Evolutionary conservation across 2,888 invertebrate genomes (phyloP).

Genomic region (Phengaris arion): DNA sequence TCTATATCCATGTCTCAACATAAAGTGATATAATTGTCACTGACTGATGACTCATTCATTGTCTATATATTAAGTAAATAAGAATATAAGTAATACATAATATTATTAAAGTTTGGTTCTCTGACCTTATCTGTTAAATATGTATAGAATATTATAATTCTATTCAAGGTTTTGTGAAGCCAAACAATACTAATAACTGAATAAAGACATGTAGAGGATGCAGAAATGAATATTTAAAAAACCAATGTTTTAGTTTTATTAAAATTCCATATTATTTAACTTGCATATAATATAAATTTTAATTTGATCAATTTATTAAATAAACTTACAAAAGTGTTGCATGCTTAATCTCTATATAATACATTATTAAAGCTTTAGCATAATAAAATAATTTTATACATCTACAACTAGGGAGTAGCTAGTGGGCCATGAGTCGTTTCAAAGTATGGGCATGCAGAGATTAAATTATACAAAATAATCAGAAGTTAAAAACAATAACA

Average conservation of each 20-base stretch:
- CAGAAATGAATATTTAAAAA: constrained; percentile 40
- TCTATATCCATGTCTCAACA: not conserved
- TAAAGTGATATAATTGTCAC: not conserved
- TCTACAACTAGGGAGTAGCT: constrained; percentile 9
- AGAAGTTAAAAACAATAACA: no score
- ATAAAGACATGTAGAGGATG: constrained; percentile 8
- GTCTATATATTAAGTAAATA: not conserved
- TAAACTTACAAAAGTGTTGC: constrained; percentile 76
- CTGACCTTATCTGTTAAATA: not conserved
- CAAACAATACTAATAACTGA: not conserved
- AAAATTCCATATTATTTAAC: constrained; percentile 75
- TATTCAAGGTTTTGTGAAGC: not conserved
- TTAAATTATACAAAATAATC: not conserved
- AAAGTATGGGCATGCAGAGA: not conserved
- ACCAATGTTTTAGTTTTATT: constrained; percentile 65
- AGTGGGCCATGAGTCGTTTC: not conserved
- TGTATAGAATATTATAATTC: not conserved
- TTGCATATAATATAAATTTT: constrained; percentile 74
- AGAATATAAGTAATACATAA: not conserved
- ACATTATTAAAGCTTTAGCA: constrained; percentile 78
- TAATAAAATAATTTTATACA: constrained; percentile 66
- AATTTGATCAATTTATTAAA: constrained; percentile 73
- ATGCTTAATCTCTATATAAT: constrained; percentile 75
- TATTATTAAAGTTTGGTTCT: not conserved
- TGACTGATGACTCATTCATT: not conserved